phyloP scores from a whole-genome alignment of 2,888 invertebrate genomes.

The Scelioninae gen. 2 region DNA sequence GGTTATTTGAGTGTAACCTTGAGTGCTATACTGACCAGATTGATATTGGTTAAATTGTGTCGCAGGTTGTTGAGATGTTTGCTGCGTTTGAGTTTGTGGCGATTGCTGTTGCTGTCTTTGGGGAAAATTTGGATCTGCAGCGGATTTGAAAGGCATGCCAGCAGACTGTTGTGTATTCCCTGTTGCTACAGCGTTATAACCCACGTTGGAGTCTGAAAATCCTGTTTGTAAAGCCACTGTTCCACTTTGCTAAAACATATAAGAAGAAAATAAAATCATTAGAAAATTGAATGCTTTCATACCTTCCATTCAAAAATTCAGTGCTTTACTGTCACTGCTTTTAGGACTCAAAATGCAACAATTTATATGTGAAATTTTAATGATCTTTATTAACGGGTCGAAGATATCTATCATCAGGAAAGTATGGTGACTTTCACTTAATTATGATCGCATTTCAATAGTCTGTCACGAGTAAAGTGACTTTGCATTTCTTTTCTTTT shows the following conservation, averaged over 20 bases:
- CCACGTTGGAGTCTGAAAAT: constrained; percentile 75
- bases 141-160: constrained; percentile 77
- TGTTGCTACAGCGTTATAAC: constrained; percentile 74
- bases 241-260: constrained; percentile 73
- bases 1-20: constrained; percentile 75
- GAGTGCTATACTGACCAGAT: constrained; percentile 69
- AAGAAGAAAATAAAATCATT: constrained; percentile 1
- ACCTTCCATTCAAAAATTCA: too few relatives aligned
- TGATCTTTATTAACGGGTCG: too few relatives aligned
- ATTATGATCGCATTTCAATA: too few relatives aligned
- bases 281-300: too few relatives aligned
- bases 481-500: too few relatives aligned
- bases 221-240: constrained; percentile 76
- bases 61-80: constrained; percentile 55
- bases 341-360: too few relatives aligned
- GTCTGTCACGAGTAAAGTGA: too few relatives aligned
- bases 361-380: too few relatives aligned
- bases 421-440: too few relatives aligned
- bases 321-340: too few relatives aligned
- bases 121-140: constrained; percentile 73
- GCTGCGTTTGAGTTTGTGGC: constrained; percentile 62
- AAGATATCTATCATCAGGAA: too few relatives aligned
- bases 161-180: constrained; percentile 76
- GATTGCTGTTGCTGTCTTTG: constrained; percentile 60
- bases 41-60: constrained; percentile 65